A percentile compares a stretch with the other conserved stretches of the same genome.
Evolutionary conservation across 1,140 invertebrate genomes (phyloP).

Genomic region (Aplysia californica): DNA sequence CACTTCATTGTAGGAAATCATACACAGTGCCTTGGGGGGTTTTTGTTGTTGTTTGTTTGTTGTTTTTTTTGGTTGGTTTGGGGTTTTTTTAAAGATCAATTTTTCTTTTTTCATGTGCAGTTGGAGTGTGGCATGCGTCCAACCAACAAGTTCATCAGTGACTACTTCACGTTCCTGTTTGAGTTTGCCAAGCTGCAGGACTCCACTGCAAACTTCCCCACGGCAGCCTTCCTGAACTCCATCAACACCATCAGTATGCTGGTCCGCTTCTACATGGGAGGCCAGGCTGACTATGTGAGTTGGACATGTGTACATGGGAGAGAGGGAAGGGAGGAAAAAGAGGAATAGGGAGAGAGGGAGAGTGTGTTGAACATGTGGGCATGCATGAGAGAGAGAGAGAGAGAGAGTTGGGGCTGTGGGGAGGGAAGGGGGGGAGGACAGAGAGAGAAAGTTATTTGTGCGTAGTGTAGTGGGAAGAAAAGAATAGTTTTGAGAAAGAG

Average conservation of each 20-base stretch:
- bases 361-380: not conserved
- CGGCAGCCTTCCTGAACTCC: constrained; percentile 78
- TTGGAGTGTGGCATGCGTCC: constrained; percentile 85
- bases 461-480: not conserved
- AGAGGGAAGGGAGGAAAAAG: too few relatives aligned
- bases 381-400: not conserved
- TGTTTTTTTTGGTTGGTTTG: too few relatives aligned
- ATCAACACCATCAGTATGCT: constrained; percentile 89
- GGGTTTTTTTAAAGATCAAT: not conserved
- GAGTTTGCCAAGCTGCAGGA: constrained; percentile 97
- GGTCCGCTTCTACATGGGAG: constrained; percentile 86
- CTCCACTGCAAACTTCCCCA: constrained; percentile 70
- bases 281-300: constrained; percentile 63
- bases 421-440: not conserved
- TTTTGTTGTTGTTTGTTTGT: too few relatives aligned
- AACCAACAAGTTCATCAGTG: constrained; percentile 80
- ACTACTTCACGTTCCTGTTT: constrained; percentile 91
- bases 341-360: too few relatives aligned
- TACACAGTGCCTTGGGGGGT: too few relatives aligned
- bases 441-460: not conserved
- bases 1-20: too few relatives aligned
- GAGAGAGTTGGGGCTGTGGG: not conserved
- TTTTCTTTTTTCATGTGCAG: constrained; percentile 61
- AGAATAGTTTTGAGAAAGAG: too few relatives aligned
- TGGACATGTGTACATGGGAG: not conserved